These are phyloP conservation scores for Hemistola chrysoprasaria DNA, from an alignment of 2,888 invertebrate species.

Conservation along the genomic window DNA sequence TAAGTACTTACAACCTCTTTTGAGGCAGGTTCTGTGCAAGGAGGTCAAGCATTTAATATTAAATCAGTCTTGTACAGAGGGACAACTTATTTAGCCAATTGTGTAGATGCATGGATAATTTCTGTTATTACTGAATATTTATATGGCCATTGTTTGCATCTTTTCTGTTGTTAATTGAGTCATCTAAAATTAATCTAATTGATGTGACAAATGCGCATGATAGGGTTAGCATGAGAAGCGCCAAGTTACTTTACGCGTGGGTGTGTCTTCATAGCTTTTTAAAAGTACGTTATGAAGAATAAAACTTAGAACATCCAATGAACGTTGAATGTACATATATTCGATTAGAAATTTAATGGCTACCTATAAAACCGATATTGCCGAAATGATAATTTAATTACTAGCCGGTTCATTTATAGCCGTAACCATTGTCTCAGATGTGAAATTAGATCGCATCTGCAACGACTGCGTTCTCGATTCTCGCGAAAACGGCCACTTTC, in stretches of 20 bases:
- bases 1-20: conserved; percentile 36
- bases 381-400: conserved; percentile 60
- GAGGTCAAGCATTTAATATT: conserved; percentile 20
- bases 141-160: background rate
- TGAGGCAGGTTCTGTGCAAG: conserved; percentile 37
- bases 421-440: conserved; percentile 57
- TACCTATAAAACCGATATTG: conserved; percentile 45
- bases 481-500: conserved; percentile 76
- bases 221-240: conserved; percentile 29
- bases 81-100: too few relatives aligned
- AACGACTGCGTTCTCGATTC: conserved; percentile 42
- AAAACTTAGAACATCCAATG: conserved; percentile 32
- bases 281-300: conserved; percentile 30
- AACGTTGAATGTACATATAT: conserved; percentile 51
- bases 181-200: conserved; percentile 13
- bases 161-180: conserved; percentile 9
- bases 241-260: conserved; percentile 51
- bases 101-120: background rate
- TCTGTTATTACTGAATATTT: conserved; percentile 1
- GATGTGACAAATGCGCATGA: conserved; percentile 19
- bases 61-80: background rate
- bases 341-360: conserved; percentile 48
- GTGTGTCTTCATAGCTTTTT: conserved; percentile 38
- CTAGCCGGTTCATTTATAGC: conserved; percentile 65
- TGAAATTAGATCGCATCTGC: conserved; percentile 70